Base-by-base conservation (phyloP, 2,113 vertebrate species). In the Cebus imitator region DNA sequence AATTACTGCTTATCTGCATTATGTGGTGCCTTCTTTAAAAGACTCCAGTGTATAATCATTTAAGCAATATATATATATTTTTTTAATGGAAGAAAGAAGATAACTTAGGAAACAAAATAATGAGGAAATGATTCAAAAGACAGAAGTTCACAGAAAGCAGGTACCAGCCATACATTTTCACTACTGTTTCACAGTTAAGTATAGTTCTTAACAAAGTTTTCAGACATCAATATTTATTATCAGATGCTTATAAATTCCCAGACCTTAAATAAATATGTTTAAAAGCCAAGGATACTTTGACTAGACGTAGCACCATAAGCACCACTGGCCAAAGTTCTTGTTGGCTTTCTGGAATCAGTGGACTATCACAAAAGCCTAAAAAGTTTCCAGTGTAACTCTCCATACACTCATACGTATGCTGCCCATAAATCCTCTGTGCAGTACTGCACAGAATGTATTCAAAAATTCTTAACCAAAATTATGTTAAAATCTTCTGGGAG, bases 401-500 rank as follows among this genome's bases (percentile, higher is more conserved):
- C 32, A 45, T n/a, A 80, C 17, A 43, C 25, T 27, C 9, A 70
- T 23, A 30, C 10, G 17, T 61, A 35, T 12, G 40, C 18, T 87
- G 52, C n/a, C 35, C 40, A 27, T 37, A 27, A 87, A 84, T 58
- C 21, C 5, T 90, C 64, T 27, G 14, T 25, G 18, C 35, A 73
- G 7, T 55, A 72, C 5, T 83, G 2, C 3, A 2, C 35, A 7
- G 17, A 76, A 76, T 40, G 0, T 30, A 50, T 52, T 68, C 32
- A 52, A 8, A 73, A 81, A 86, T 78, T 64, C 30, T 95, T 75
- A 92, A 57, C 40, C 10, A 66, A 6, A 7, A 52, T 21, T 68
- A 83, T n/a, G 5, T 70, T 89, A 87, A 96, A 93, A 93, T 78
- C 50, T 93, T 93, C 48, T 40, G 30, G 30, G 64, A 97, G 27